Evolutionary conservation across 2,888 invertebrate species (phyloP).

Genomic region (Brassicogethes aeneus): DNA sequence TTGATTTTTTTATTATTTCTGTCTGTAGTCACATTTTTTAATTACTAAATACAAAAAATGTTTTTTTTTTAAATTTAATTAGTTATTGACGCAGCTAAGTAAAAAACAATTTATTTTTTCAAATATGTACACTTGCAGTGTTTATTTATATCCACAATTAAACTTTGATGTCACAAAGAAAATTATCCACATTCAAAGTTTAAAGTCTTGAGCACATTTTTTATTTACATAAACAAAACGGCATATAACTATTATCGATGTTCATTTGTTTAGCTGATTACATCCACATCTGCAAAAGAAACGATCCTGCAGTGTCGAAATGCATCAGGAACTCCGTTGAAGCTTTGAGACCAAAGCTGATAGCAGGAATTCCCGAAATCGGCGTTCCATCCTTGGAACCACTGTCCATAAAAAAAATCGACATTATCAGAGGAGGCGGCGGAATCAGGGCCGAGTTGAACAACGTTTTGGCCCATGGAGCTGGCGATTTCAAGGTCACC

Average conservation of each 20-base stretch:
- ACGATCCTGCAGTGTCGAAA: conserved; percentile 52
- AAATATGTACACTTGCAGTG: too few relatives aligned
- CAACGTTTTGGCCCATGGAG: conserved; percentile 46
- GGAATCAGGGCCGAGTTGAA: conserved; percentile 41
- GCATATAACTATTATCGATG: not conserved
- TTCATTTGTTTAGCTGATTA: conserved; percentile 46
- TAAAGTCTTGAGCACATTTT: too few relatives aligned
- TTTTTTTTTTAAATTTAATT: too few relatives aligned
- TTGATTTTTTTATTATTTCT: too few relatives aligned
- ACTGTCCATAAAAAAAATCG: conserved; percentile 51
- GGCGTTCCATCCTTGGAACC: conserved; percentile 61
- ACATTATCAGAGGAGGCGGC: conserved; percentile 49
- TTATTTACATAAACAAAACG: not conserved
- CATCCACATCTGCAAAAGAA: conserved; percentile 55
- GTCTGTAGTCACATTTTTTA: too few relatives aligned
- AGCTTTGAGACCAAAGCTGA: conserved; percentile 49
- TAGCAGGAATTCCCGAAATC: conserved; percentile 56
- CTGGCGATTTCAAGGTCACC: conserved; percentile 45
- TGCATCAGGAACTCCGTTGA: conserved; percentile 56
- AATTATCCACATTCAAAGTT: too few relatives aligned
- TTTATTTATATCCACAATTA: too few relatives aligned
- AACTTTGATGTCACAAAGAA: too few relatives aligned
- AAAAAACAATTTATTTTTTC: too few relatives aligned
- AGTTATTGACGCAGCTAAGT: too few relatives aligned
- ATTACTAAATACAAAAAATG: too few relatives aligned